Conservation (phyloP, 2,888 invertebrate species). For the Thymelicus lineola region DNA sequence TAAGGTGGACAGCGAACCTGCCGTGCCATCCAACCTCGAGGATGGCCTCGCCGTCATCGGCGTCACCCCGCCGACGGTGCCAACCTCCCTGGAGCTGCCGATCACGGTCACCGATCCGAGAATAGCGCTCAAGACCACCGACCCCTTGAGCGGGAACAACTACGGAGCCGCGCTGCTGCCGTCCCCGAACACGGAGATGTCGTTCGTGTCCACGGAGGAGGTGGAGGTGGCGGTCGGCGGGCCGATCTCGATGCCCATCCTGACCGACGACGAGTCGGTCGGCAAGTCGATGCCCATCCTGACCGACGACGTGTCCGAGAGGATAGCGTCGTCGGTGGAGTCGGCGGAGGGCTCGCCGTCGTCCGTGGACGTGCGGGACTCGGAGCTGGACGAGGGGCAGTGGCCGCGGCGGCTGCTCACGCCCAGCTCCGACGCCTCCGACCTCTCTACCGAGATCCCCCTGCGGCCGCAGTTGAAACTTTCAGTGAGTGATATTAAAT, state of each 20-base stretch:
- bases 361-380: constrained; percentile 60
- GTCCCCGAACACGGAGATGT: constrained; percentile 70
- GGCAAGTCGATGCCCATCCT: constrained; percentile 75
- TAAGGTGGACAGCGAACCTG: constrained; percentile 66
- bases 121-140: constrained; percentile 85
- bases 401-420: constrained; percentile 70
- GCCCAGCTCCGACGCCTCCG: constrained; percentile 70
- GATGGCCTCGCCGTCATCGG: constrained; percentile 86
- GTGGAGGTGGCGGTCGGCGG: constrained; percentile 60
- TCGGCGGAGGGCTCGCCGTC: constrained; percentile 61
- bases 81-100: constrained; percentile 90
- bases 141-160: constrained; percentile 65
- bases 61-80: constrained; percentile 83
- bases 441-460: constrained; percentile 73
- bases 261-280: constrained; percentile 77
- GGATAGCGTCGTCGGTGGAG: constrained; percentile 62
- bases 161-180: constrained; percentile 59
- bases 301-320: constrained; percentile 67
- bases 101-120: constrained; percentile 91
- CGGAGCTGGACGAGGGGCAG: constrained; percentile 60
- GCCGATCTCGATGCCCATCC: constrained; percentile 86
- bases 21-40: constrained; percentile 72
- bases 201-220: constrained; percentile 63
- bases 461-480: constrained; percentile 72
- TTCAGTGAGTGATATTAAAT: constrained; percentile 60